Conservation (phyloP, 2,797 vertebrate species). For the Enteromius thamalakanensis region DNA sequence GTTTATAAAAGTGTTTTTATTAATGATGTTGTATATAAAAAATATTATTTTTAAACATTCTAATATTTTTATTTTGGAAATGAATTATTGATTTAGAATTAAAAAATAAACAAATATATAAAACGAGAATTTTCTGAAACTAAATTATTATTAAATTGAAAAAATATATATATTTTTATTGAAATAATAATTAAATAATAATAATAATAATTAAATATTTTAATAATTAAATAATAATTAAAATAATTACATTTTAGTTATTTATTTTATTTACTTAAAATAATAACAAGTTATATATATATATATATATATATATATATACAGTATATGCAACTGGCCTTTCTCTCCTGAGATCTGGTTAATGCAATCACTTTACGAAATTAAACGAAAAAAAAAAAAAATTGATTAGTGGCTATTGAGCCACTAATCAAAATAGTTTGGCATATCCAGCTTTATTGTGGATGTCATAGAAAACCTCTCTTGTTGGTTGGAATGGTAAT, state of each 20-base stretch:
- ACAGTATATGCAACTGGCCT: not conserved
- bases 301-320: too few species aligned
- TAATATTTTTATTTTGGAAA: not conserved
- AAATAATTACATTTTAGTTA: too few species aligned
- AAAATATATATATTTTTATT: too few species aligned
- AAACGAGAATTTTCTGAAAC: not conserved
- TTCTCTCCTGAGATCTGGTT: not conserved
- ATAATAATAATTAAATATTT: too few species aligned
- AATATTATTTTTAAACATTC: not conserved
- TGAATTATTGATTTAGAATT: not conserved
- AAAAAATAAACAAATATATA: not conserved
- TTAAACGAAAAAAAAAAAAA: too few species aligned
- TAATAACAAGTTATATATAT: too few species aligned
- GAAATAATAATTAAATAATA: too few species aligned
- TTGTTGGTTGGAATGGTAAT: not conserved
- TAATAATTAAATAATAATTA: too few species aligned
- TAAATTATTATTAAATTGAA: too few species aligned
- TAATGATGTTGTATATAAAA: not conserved
- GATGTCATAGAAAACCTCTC: constrained; percentile 28
- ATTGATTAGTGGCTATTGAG: not conserved
- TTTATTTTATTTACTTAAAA: too few species aligned
- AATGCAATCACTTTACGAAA: not conserved
- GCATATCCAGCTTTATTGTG: constrained; percentile 32
- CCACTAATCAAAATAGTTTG: constrained; percentile 9
- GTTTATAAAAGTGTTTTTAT: not conserved